Conservation (phyloP, 2,113 vertebrate species). For the Jacana jacana region DNA sequence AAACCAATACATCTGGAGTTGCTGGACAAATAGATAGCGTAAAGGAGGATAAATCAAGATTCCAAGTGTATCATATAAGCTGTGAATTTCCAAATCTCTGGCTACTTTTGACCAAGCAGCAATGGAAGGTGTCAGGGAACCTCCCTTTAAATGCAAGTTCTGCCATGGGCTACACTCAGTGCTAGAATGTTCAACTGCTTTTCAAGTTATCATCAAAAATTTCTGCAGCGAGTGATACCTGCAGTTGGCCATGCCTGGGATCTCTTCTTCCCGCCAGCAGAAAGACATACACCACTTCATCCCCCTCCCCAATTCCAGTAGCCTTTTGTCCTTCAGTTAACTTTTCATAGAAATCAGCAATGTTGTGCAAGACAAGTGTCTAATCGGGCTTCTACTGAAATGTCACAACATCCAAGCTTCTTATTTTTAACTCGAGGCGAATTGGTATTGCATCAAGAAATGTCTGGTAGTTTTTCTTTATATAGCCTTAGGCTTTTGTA, state of each 20-base stretch:
- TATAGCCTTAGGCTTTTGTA: conserved; percentile 57
- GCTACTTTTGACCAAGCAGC: background rate
- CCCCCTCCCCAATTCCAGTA: too few species aligned
- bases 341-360: conserved; percentile 34
- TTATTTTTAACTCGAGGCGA: conserved; percentile 63
- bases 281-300: background rate
- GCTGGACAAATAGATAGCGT: background rate
- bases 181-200: background rate
- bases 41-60: background rate
- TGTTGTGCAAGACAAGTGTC: conserved; percentile 33
- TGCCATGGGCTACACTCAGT: background rate
- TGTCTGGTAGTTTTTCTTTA: conserved; percentile 71
- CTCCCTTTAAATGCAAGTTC: background rate
- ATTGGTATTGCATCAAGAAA: conserved; percentile 67
- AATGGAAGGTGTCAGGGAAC: background rate
- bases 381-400: conserved; percentile 31
- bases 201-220: background rate
- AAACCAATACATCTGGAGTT: background rate
- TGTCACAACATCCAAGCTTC: conserved; percentile 60
- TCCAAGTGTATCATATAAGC: background rate
- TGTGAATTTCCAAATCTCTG: background rate
- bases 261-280: background rate
- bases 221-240: background rate
- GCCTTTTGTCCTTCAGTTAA: conserved; percentile 9
- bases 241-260: background rate